Conservation (phyloP, 2,797 vertebrate species). For the Malacoctenus gilli region DNA sequence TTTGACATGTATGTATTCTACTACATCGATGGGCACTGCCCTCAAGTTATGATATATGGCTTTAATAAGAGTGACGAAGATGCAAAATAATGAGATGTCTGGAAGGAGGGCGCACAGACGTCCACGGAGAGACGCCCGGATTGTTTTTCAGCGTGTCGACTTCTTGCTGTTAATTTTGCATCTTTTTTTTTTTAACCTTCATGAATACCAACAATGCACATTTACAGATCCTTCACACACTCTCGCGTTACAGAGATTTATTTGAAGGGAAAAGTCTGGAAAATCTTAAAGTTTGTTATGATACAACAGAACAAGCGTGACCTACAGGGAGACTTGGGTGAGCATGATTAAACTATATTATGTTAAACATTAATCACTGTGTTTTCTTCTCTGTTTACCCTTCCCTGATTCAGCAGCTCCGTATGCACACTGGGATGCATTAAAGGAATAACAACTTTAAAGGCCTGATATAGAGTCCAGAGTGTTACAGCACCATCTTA, state of each 20-base stretch:
- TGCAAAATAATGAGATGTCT: slow-evolving; percentile 73
- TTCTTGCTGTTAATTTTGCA: slow-evolving; percentile 18
- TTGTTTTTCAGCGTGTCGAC: slow-evolving; percentile 32
- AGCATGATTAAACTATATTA: slow-evolving; percentile 8
- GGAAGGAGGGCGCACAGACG: slow-evolving; percentile 36
- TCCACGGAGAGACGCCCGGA: slow-evolving; percentile 31
- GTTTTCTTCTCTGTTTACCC: neutral
- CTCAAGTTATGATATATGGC: slow-evolving; percentile 72
- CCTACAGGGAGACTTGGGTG: neutral
- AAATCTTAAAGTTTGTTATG: slow-evolving; percentile 5
- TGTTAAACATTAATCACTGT: slow-evolving; percentile 10
- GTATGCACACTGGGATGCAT: slow-evolving; percentile 19
- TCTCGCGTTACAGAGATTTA: neutral
- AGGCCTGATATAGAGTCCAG: neutral
- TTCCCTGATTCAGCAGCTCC: neutral
- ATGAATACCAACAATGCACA: slow-evolving; percentile 27
- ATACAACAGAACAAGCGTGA: neutral
- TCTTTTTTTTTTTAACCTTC: slow-evolving; percentile 13
- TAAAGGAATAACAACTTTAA: slow-evolving; percentile 6
- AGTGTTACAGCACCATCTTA: slow-evolving; percentile 8
- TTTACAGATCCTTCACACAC: neutral
- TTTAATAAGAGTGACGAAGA: slow-evolving; percentile 79
- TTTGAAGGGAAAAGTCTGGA: neutral
- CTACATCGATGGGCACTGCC: slow-evolving; percentile 42
- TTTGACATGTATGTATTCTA: slow-evolving; percentile 73